phyloP scores from a whole-genome alignment of 2,113 vertebrate genomes.

The Tupaia tana region DNA sequence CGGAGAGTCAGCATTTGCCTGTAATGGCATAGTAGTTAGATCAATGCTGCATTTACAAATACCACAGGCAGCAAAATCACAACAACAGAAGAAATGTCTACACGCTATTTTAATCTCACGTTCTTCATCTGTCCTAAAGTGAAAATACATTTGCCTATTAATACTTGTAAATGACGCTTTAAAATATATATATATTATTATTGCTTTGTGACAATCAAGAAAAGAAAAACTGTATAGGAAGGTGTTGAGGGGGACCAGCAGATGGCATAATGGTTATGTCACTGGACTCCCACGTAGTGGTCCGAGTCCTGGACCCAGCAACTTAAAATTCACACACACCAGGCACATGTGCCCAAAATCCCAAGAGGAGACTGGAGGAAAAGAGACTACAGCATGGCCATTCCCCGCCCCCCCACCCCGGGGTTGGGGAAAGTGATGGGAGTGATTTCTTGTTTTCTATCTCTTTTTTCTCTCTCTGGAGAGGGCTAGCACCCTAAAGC shows the following conservation, averaged over 20 bases:
- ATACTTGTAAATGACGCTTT: conserved; percentile 77
- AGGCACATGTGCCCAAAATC: too few relatives aligned
- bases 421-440: too few relatives aligned
- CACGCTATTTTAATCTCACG: conserved; percentile 79
- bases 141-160: conserved; percentile 76
- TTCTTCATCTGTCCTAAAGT: conserved; percentile 66
- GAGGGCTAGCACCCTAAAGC: too few relatives aligned
- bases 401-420: too few relatives aligned
- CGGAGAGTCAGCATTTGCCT: not conserved
- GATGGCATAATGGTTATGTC: too few relatives aligned
- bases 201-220: conserved; percentile 81
- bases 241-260: conserved; percentile 12
- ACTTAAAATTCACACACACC: too few relatives aligned
- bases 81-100: conserved; percentile 67
- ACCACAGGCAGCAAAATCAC: not conserved
- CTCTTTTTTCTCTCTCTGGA: too few relatives aligned
- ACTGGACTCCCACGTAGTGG: too few relatives aligned
- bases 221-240: not conserved
- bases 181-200: conserved; percentile 78
- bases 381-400: too few relatives aligned
- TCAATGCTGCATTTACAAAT: conserved; percentile 68
- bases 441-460: too few relatives aligned
- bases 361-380: too few relatives aligned
- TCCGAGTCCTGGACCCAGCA: too few relatives aligned
- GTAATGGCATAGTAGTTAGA: conserved; percentile 50